Conservation (phyloP, 2,888 invertebrate genomes). For the Folsomia candida region DNA sequence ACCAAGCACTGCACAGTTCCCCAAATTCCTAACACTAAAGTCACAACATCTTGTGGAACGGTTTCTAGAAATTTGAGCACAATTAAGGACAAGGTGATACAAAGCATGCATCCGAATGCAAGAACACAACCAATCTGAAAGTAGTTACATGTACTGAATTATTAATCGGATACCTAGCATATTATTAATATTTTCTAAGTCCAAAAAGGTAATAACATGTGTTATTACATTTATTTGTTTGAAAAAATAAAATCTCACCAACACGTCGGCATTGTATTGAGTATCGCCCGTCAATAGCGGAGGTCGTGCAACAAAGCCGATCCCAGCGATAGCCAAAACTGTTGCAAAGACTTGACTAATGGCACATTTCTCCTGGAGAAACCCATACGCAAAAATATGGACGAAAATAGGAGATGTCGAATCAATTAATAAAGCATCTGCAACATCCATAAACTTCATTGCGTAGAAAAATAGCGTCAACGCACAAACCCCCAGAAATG, state of each 20-base stretch:
- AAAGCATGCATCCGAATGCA: constrained; percentile 25
- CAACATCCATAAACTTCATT: constrained; percentile 26
- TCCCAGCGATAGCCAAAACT: constrained; percentile 1
- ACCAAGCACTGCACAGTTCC: constrained; percentile 21
- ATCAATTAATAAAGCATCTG: constrained; percentile 34
- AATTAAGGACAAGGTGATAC: constrained; percentile 25
- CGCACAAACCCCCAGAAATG: constrained; percentile 23
- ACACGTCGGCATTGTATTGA: neutral
- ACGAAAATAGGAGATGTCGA: constrained; percentile 33
- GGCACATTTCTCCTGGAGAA: constrained; percentile 17
- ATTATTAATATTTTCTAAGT: too few species aligned
- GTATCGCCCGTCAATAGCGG: neutral
- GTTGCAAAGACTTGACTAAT: constrained; percentile 1
- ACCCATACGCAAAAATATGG: constrained; percentile 26
- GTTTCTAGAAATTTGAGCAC: constrained; percentile 17
- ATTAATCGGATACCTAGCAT: too few species aligned
- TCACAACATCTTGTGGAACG: constrained; percentile 18
- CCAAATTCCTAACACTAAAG: constrained; percentile 17
- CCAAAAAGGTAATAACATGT: too few species aligned
- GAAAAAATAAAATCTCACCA: too few species aligned
- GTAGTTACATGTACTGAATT: too few species aligned
- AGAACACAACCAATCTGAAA: constrained; percentile 25
- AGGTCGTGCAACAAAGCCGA: neutral
- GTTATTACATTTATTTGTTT: too few species aligned
- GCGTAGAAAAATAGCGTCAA: constrained; percentile 25